These are phyloP conservation scores for Melolontha melolontha DNA, from an alignment of 2,888 invertebrate genomes.

Conservation along the genomic window DNA sequence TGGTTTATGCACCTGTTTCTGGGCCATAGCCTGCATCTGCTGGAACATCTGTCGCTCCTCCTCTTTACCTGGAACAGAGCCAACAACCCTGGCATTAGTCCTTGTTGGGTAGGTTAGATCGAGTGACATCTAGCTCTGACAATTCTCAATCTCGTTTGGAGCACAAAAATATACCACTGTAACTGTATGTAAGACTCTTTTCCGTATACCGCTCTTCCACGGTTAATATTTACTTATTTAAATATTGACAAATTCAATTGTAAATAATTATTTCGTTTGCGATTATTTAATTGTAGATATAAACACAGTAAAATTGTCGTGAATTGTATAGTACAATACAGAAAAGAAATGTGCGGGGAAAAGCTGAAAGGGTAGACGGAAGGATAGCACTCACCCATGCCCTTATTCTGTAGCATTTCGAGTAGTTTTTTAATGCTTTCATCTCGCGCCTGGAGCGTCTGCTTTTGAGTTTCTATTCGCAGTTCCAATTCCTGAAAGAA, in stretches of 20 bases:
- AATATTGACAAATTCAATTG: constrained; percentile 18
- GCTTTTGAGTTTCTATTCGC: constrained; percentile 97
- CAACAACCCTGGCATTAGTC: constrained; percentile 62
- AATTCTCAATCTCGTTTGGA: constrained; percentile 38
- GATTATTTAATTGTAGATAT: not conserved
- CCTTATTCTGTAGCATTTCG: constrained; percentile 98
- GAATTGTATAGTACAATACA: constrained; percentile 33
- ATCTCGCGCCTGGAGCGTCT: constrained; percentile 95
- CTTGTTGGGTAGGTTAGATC: constrained; percentile 42
- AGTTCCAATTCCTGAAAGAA: constrained; percentile 88
- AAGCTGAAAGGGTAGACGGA: constrained; percentile 42
- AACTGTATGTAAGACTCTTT: constrained; percentile 55
- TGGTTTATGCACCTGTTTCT: constrained; percentile 85
- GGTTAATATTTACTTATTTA: constrained; percentile 1
- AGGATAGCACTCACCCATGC: constrained; percentile 82
- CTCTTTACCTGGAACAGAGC: constrained; percentile 86
- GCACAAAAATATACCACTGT: constrained; percentile 52
- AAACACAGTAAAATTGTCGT: constrained; percentile 13
- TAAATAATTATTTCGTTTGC: constrained; percentile 2
- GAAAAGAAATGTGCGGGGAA: constrained; percentile 42
- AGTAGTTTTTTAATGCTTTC: constrained; percentile 98
- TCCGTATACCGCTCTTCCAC: constrained; percentile 41
- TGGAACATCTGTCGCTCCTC: constrained; percentile 96
- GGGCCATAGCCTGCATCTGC: constrained; percentile 96
- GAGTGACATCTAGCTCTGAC: constrained; percentile 40